Conservation (phyloP, 2,113 vertebrate species). For the Vombatus ursinus region DNA sequence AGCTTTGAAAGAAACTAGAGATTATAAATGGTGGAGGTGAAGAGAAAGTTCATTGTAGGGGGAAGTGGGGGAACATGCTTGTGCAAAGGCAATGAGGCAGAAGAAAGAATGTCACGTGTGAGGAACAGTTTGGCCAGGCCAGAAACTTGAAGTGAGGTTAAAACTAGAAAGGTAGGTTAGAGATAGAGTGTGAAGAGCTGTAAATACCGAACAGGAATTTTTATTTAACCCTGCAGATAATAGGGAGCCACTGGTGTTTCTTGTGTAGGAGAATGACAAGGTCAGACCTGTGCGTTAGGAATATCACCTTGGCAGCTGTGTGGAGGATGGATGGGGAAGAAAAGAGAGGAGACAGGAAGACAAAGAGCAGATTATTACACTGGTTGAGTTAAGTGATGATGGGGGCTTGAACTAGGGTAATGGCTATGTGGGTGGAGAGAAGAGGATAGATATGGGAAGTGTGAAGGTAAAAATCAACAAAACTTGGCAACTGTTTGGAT, state of each 20-base stretch:
- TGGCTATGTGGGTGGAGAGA: not conserved
- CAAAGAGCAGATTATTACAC: slow-evolving; percentile 27
- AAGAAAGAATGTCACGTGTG: not conserved
- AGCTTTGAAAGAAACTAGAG: not conserved
- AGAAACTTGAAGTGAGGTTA: not conserved
- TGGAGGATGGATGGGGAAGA: not conserved
- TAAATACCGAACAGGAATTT: not conserved
- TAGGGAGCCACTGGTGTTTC: slow-evolving; percentile 2
- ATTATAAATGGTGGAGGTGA: not conserved
- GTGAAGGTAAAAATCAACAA: not conserved
- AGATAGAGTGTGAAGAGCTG: not conserved
- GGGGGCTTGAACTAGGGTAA: slow-evolving; percentile 5
- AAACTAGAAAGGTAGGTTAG: not conserved
- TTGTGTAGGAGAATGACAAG: not conserved
- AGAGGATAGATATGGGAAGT: slow-evolving; percentile 11
- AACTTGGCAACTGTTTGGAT: not conserved
- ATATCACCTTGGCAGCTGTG: not conserved
- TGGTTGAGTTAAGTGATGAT: not conserved
- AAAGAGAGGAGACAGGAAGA: not conserved
- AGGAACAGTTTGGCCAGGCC: not conserved
- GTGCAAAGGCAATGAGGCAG: not conserved
- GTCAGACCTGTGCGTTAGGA: slow-evolving; percentile 19
- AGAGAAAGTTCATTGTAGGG: not conserved
- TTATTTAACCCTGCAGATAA: not conserved
- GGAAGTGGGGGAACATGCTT: not conserved